Evolutionary conservation across 2,797 vertebrate species (phyloP).

Genomic region (Danio choprae): DNA sequence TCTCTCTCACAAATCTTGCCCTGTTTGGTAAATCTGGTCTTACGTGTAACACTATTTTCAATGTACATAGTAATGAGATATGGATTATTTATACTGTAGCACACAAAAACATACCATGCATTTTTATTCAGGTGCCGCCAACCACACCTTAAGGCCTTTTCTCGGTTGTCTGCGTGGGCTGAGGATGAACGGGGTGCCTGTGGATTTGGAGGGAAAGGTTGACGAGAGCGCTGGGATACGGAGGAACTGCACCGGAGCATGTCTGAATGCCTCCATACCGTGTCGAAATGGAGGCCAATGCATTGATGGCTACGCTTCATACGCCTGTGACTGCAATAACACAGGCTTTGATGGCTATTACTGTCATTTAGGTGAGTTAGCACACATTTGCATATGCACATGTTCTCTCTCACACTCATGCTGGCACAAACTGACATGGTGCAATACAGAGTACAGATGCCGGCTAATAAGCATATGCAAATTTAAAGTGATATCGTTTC

Average conservation of each 20-base stretch:
- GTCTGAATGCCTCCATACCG: constrained; percentile 86
- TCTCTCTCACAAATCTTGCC: no score
- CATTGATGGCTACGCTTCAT: constrained; percentile 92
- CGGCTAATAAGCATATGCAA: background rate
- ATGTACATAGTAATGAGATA: no score
- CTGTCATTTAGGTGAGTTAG: constrained; percentile 89
- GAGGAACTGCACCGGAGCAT: constrained; percentile 92
- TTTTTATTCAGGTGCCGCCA: constrained; percentile 83
- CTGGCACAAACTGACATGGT: background rate
- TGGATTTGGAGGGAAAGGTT: constrained; percentile 93
- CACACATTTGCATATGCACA: constrained; percentile 13
- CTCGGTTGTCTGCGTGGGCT: constrained; percentile 92
- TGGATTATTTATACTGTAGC: no score
- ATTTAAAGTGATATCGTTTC: constrained; percentile 3
- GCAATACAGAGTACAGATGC: background rate
- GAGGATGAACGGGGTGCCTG: constrained; percentile 90
- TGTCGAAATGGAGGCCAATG: constrained; percentile 94
- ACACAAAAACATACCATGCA: background rate
- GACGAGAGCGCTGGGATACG: constrained; percentile 89
- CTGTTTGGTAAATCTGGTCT: no score
- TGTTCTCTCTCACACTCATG: background rate
- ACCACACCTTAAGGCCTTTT: constrained; percentile 89
- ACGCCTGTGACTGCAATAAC: constrained; percentile 94
- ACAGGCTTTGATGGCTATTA: constrained; percentile 94
- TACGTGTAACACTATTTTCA: no score